Evolutionary conservation across 2,797 vertebrate genomes (phyloP).

Genomic region (Buphagus erythrorhynchus): DNA sequence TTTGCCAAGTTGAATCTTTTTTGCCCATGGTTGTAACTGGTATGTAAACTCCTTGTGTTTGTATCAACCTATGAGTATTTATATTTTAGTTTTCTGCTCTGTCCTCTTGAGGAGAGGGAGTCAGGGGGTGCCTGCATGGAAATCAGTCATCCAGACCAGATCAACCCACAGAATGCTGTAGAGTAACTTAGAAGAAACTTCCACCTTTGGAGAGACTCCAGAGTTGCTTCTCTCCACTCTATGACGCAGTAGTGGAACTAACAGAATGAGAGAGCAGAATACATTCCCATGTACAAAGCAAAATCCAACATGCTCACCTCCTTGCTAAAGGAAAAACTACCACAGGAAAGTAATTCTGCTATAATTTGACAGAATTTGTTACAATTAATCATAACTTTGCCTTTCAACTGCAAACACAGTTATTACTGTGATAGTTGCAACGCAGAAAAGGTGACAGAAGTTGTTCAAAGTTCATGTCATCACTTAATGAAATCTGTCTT

Average conservation of each 20-base stretch:
- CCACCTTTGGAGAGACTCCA: background rate
- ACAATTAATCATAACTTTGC: background rate
- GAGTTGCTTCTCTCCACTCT: background rate
- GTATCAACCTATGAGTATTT: background rate
- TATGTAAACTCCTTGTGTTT: background rate
- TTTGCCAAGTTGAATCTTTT: background rate
- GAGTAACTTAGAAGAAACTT: background rate
- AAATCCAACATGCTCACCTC: background rate
- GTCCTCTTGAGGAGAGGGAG: background rate
- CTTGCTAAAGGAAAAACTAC: background rate
- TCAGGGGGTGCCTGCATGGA: background rate
- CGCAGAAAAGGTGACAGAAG: background rate
- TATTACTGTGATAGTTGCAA: background rate
- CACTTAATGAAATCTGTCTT: background rate
- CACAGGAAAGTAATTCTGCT: background rate
- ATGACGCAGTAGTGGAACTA: background rate
- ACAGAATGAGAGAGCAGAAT: background rate
- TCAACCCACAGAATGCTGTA: background rate
- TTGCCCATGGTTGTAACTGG: accelerated
- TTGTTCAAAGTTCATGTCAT: background rate
- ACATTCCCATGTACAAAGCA: background rate
- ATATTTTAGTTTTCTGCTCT: background rate
- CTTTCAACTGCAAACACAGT: background rate
- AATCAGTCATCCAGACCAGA: background rate
- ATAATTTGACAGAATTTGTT: background rate